Conservation (phyloP, 2,113 vertebrate species). For the Hyperopisus bebe region DNA sequence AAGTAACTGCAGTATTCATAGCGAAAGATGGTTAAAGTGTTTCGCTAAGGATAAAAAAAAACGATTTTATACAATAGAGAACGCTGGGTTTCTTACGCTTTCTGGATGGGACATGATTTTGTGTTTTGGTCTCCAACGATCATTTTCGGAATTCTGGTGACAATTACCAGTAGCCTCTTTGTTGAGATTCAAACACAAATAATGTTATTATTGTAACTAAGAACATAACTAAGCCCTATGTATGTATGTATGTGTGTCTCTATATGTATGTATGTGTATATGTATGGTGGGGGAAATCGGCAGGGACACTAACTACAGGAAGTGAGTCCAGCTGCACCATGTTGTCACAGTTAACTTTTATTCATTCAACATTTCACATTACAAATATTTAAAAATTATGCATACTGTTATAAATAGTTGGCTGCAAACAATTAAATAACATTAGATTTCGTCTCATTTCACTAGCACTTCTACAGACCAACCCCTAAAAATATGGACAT, state of each 20-base stretch:
- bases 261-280: too few species aligned
- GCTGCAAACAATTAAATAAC: constrained; percentile 99
- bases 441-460: constrained; percentile 94
- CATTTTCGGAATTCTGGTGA: neutral
- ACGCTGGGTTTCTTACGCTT: neutral
- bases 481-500: constrained; percentile 99
- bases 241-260: too few species aligned
- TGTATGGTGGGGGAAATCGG: too few species aligned
- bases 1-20: neutral
- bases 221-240: too few species aligned
- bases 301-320: neutral
- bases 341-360: constrained; percentile 96
- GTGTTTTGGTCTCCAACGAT: neutral
- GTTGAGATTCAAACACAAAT: too few species aligned
- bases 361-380: constrained; percentile 99
- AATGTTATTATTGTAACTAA: too few species aligned
- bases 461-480: constrained; percentile 99
- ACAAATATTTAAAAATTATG: constrained; percentile 99
- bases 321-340: neutral
- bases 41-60: neutral
- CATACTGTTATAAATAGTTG: constrained; percentile 99
- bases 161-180: neutral
- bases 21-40: neutral
- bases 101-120: neutral
- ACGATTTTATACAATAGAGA: neutral